phyloP scores from a whole-genome alignment of 2,797 vertebrate species.

The Mus caroli region DNA sequence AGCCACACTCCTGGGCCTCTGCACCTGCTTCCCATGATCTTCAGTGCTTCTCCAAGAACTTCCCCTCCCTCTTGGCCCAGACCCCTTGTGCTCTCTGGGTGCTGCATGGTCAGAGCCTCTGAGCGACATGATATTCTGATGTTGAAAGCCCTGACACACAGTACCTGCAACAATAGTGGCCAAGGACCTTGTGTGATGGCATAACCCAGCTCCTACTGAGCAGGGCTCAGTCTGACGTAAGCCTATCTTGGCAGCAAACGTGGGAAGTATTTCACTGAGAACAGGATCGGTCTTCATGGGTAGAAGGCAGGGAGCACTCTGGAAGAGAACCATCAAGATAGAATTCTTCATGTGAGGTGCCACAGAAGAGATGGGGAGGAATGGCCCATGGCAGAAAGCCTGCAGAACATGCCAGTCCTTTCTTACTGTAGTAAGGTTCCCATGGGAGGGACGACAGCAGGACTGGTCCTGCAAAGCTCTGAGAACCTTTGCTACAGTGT shows the following conservation, averaged over 20 bases:
- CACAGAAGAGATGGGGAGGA: neutral
- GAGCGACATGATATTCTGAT: slow-evolving; percentile 58
- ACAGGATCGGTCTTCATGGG: neutral
- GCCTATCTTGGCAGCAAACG: neutral
- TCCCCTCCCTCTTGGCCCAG: slow-evolving; percentile 58
- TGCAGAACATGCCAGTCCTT: neutral
- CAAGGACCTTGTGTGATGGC: slow-evolving; percentile 72
- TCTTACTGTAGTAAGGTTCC: neutral
- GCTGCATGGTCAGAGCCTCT: slow-evolving; percentile 60
- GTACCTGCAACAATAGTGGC: slow-evolving; percentile 67
- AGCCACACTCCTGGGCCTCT: slow-evolving; percentile 59
- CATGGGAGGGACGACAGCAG: neutral
- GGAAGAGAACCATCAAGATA: neutral
- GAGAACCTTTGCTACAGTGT: neutral
- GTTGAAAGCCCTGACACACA: slow-evolving; percentile 64
- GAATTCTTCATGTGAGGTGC: neutral
- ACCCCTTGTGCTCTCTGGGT: slow-evolving; percentile 29
- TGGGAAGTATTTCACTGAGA: neutral
- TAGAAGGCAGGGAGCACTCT: slow-evolving; percentile 13
- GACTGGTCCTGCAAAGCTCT: neutral
- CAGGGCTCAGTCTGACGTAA: slow-evolving; percentile 7
- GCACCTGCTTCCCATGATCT: slow-evolving; percentile 68
- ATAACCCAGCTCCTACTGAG: slow-evolving; percentile 52
- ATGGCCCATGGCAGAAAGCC: neutral
- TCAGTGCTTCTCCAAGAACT: slow-evolving; percentile 55